phyloP scores from a whole-genome alignment of 2,888 invertebrate species.

The Mythimna pallens region DNA sequence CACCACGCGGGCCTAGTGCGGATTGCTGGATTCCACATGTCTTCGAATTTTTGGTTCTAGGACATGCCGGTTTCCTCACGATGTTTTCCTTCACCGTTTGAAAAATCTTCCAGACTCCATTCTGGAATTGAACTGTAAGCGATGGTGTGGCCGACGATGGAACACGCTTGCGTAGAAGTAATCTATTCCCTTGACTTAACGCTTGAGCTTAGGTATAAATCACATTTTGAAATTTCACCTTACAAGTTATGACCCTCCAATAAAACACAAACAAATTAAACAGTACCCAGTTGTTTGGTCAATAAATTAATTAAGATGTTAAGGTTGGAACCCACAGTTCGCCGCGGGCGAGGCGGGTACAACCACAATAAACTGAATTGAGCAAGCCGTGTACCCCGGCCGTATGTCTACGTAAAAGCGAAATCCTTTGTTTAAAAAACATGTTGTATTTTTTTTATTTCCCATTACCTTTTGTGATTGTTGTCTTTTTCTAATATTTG shows the following conservation, averaged over 20 bases:
- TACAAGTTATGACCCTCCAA: not conserved
- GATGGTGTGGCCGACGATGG: too few relatives aligned
- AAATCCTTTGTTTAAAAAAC: conserved; percentile 20
- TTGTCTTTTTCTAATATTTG: not conserved
- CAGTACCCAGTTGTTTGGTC: conserved; percentile 31
- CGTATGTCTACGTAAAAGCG: conserved; percentile 8
- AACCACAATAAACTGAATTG: conserved; percentile 23
- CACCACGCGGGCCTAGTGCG: too few relatives aligned
- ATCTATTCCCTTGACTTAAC: too few relatives aligned
- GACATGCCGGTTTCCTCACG: too few relatives aligned
- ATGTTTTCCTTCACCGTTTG: too few relatives aligned
- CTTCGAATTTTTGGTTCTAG: too few relatives aligned
- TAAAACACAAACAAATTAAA: conserved; percentile 31
- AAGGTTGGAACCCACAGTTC: conserved; percentile 27
- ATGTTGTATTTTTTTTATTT: not conserved
- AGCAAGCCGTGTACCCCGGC: conserved; percentile 10
- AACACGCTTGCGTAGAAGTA: too few relatives aligned
- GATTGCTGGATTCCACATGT: too few relatives aligned
- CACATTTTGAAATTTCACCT: not conserved
- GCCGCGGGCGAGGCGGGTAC: conserved; percentile 28
- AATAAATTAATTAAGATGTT: conserved; percentile 54
- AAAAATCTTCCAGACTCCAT: too few relatives aligned
- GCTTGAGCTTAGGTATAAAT: not conserved
- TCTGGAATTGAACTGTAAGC: too few relatives aligned
- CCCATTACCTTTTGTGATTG: not conserved